These are phyloP conservation scores for Eufriesea mexicana DNA, from an alignment of 1,140 invertebrate species.

Conservation along the genomic window DNA sequence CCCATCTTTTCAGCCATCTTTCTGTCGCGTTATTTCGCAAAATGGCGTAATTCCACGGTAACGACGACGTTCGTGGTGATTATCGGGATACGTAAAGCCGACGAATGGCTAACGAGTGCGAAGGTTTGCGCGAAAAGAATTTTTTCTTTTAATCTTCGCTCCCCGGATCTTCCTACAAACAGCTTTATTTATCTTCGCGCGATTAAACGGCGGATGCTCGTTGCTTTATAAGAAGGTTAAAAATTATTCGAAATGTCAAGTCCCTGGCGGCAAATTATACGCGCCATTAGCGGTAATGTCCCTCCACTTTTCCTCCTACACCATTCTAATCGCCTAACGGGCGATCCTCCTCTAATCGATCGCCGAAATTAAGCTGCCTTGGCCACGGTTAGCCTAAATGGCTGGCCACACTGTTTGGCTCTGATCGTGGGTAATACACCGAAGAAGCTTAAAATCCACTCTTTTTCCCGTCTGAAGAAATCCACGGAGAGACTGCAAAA, in stretches of 20 bases:
- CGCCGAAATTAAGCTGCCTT: conserved; percentile 13
- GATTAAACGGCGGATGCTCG: neutral
- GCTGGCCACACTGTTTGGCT: neutral
- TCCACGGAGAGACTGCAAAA: neutral
- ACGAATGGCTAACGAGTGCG: too few relatives aligned
- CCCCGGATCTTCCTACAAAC: too few relatives aligned
- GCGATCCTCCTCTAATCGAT: conserved; percentile 8
- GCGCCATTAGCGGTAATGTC: conserved; percentile 21
- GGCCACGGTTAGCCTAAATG: neutral
- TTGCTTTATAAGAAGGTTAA: neutral
- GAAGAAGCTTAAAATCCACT: neutral
- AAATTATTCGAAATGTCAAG: neutral
- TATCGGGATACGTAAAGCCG: too few relatives aligned
- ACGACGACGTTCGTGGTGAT: too few relatives aligned
- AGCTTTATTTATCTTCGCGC: too few relatives aligned
- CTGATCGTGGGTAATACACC: neutral
- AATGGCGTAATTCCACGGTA: too few relatives aligned
- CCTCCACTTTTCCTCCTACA: neutral
- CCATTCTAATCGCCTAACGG: neutral
- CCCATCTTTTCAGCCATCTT: too few relatives aligned
- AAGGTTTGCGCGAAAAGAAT: too few relatives aligned
- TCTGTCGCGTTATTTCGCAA: too few relatives aligned
- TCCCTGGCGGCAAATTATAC: neutral
- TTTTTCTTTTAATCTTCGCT: too few relatives aligned
- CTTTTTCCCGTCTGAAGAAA: neutral